Conservation (phyloP, 2,797 vertebrate genomes). For the Remorina albescens region DNA sequence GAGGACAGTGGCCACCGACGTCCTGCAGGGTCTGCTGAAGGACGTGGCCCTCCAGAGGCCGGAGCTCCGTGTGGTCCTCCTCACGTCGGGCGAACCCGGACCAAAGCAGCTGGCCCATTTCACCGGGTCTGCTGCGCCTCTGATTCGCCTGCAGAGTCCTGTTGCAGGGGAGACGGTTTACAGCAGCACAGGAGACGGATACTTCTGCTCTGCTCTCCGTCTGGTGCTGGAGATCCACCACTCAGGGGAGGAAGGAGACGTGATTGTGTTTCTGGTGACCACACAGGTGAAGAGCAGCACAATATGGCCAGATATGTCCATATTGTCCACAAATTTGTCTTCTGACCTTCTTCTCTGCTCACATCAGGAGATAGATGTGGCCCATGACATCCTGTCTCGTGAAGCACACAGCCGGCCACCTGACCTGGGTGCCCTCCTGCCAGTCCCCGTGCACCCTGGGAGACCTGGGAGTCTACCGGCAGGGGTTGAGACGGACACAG, state of each 20-base stretch:
- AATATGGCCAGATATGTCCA: background rate
- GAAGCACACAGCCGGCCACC: constrained; percentile 80
- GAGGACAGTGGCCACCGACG: constrained; percentile 88
- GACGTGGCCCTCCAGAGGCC: constrained; percentile 84
- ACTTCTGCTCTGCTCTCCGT: constrained; percentile 84
- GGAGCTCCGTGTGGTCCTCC: constrained; percentile 88
- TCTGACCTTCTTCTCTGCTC: constrained; percentile 11
- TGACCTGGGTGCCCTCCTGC: constrained; percentile 85
- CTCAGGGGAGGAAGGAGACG: constrained; percentile 83
- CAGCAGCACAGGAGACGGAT: constrained; percentile 78
- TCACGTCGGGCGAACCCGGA: constrained; percentile 74
- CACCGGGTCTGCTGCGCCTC: constrained; percentile 46
- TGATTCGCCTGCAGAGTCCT: constrained; percentile 76
- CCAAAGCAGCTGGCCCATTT: constrained; percentile 80
- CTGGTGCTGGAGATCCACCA: constrained; percentile 90
- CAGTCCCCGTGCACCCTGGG: constrained; percentile 84
- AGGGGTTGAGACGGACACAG: constrained; percentile 61
- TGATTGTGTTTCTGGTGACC: constrained; percentile 89
- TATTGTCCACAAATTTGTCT: constrained; percentile 1
- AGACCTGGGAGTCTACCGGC: constrained; percentile 73
- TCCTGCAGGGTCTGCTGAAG: constrained; percentile 88
- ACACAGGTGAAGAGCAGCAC: constrained; percentile 77
- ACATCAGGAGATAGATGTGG: constrained; percentile 89
- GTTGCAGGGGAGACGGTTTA: constrained; percentile 83
- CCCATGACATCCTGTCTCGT: constrained; percentile 86